phyloP scores from a whole-genome alignment of 2,888 invertebrate genomes.

The Mongoloraphidia duomilia region DNA sequence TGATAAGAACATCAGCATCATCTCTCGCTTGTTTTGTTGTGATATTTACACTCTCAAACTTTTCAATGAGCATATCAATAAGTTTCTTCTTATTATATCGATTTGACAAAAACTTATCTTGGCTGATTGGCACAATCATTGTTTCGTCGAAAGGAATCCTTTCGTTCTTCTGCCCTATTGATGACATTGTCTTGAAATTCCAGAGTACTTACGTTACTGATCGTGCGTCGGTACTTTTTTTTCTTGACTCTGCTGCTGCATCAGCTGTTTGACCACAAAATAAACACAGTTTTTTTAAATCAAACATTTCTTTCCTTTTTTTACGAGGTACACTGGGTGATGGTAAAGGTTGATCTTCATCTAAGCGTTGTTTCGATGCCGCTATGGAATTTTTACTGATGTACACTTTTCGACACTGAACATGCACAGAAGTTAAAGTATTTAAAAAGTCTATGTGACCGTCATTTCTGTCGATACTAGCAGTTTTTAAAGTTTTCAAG shows the following conservation, averaged over 20 bases:
- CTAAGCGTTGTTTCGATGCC: slow-evolving; percentile 11
- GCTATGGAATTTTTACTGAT: slow-evolving; percentile 10
- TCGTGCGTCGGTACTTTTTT: slow-evolving; percentile 20
- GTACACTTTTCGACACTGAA: slow-evolving; percentile 8
- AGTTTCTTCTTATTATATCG: slow-evolving; percentile 19
- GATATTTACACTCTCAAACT: slow-evolving; percentile 23
- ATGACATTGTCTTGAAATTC: slow-evolving; percentile 20
- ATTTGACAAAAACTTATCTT: slow-evolving; percentile 17
- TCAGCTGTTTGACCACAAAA: slow-evolving; percentile 23
- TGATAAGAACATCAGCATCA: no score
- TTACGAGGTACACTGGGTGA: slow-evolving; percentile 5
- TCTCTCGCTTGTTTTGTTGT: slow-evolving; percentile 22
- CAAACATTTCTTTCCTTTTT: slow-evolving; percentile 11
- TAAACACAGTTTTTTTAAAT: slow-evolving; percentile 21
- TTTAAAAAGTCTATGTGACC: slow-evolving; percentile 2
- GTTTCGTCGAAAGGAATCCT: slow-evolving; percentile 17
- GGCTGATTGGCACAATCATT: slow-evolving; percentile 13
- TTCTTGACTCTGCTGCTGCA: slow-evolving; percentile 16
- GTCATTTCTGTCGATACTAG: slow-evolving; percentile 1
- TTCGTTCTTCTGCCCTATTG: slow-evolving; percentile 21
- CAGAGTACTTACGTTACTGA: slow-evolving; percentile 21
- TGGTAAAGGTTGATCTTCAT: slow-evolving; percentile 7
- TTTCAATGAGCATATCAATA: slow-evolving; percentile 22
- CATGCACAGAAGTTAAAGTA: slow-evolving; percentile 2
- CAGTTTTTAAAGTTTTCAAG: slow-evolving; percentile 8